Evolutionary conservation across 2,113 vertebrate genomes (phyloP), one percentile per base, ranked within the genome.

Genomic region (Periophthalmodon schlosseri): DNA sequence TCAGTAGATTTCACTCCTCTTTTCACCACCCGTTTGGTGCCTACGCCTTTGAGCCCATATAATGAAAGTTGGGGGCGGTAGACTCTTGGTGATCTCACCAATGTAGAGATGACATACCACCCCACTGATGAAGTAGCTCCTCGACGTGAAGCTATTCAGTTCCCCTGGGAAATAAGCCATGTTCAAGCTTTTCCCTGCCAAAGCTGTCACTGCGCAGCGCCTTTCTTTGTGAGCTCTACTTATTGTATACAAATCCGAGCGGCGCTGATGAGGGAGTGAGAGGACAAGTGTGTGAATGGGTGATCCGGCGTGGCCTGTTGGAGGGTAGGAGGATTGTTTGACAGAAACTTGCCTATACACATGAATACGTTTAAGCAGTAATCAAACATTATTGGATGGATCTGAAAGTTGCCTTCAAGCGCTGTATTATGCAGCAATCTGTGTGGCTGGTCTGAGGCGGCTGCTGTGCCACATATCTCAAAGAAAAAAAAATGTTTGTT

Each of bases 81-180:
- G 71, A 82, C 78, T 85, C 74, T 76, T 76, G 63, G 20, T 84
- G 88, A 90, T 87, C 69, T 68, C 73, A 71, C 77, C 70, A 69
- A 64, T 83, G 77, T 74, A 70, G 78, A 82, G 83, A 90, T 85
- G 77, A 80, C 75, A 74, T 71, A 50, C 86, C 23, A 66, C 78
- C 64, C 69, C 34, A 72, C 68, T 79, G 21, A 87, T 82, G 85
- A 92, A 80, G 79, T 67, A 77, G 83, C 80, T 82, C 78, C 76
- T 16, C 73, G 13, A 8, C 74, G 23, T 74, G 61, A 72, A 64
- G 69, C 67, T 92, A 71, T 86, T 84, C 74, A 68, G 75, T 65
- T 88, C 91, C 75, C 81, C 80, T 74, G 80, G 93, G 91, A 92
- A 95, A 93, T 93, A 94, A 92, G 74, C 71, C 70, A 76, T 66